Conservation (phyloP, 2,797 vertebrate genomes). For the Spinibarbus caldwelli region DNA sequence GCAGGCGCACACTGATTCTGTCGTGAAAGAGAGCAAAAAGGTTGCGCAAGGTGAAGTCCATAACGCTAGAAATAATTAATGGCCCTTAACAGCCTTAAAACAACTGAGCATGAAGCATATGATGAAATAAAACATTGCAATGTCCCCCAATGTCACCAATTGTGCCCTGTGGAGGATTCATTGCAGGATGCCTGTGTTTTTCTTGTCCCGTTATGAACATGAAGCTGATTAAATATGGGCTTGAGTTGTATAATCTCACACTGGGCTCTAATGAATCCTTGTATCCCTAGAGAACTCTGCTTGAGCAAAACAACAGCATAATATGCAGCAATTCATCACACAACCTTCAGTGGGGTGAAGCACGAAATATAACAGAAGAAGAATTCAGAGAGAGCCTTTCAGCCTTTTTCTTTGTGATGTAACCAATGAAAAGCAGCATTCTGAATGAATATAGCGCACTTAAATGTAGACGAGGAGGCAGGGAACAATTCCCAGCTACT, state of each 20-base stretch:
- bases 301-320: conserved; percentile 61
- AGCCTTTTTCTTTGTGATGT: background rate
- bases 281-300: conserved; percentile 43
- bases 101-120: conserved; percentile 17
- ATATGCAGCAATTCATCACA: conserved; percentile 55
- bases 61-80: conserved; percentile 64
- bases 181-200: conserved; percentile 33
- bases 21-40: conserved; percentile 50
- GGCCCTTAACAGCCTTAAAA: conserved; percentile 22
- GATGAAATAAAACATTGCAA: conserved; percentile 23
- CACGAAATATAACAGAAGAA: background rate
- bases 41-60: conserved; percentile 48
- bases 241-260: conserved; percentile 60
- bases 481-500: conserved; percentile 38
- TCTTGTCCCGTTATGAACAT: conserved; percentile 44
- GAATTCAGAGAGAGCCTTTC: background rate
- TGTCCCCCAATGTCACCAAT: background rate
- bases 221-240: conserved; percentile 57
- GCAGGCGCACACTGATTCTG: background rate
- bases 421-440: conserved; percentile 7
- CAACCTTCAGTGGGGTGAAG: conserved; percentile 33
- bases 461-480: conserved; percentile 1
- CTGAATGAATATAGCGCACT: background rate
- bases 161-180: conserved; percentile 1
- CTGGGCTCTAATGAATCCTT: conserved; percentile 44